Percentiles rank a stretch among this genome's conserved stretches.
These are phyloP conservation scores for Typhlichthys eigenmanni DNA, from an alignment of 2,797 vertebrate species.

Conservation along the genomic window DNA sequence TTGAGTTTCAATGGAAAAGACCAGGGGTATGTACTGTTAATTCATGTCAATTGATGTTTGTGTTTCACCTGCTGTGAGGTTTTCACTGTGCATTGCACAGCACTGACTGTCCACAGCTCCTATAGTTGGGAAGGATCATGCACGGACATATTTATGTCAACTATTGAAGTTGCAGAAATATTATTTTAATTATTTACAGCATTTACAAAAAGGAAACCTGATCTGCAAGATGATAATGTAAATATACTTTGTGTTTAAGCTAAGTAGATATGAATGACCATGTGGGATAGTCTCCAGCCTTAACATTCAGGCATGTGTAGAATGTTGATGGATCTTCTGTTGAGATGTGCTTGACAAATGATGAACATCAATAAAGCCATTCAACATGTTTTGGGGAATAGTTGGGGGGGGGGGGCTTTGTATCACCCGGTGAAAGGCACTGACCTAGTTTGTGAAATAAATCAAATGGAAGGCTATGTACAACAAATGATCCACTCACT, in stretches of 20 bases:
- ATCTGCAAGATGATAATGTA: conserved; percentile 33
- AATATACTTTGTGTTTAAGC: conserved; percentile 26
- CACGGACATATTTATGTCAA: too few species aligned
- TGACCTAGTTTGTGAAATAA: neutral
- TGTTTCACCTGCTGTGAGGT: too few species aligned
- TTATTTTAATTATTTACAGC: too few species aligned
- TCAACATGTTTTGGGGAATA: neutral
- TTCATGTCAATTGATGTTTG: too few species aligned
- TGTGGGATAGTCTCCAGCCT: neutral
- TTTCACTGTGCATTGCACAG: too few species aligned
- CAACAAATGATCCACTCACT: neutral
- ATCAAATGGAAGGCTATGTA: neutral
- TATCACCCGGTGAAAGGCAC: neutral
- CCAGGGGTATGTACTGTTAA: conserved; percentile 78
- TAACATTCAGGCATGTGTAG: neutral
- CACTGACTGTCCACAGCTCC: too few species aligned
- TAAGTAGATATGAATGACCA: neutral
- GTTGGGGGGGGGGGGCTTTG: neutral
- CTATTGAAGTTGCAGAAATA: too few species aligned
- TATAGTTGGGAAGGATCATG: too few species aligned
- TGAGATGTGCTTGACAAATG: neutral
- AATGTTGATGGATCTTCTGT: neutral
- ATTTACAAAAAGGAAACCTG: conserved; percentile 40
- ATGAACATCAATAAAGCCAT: neutral
- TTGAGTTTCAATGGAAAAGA: conserved; percentile 89